Evolutionary conservation across 2,888 invertebrate species (phyloP).

Genomic region (Gasteruption jaculator): DNA sequence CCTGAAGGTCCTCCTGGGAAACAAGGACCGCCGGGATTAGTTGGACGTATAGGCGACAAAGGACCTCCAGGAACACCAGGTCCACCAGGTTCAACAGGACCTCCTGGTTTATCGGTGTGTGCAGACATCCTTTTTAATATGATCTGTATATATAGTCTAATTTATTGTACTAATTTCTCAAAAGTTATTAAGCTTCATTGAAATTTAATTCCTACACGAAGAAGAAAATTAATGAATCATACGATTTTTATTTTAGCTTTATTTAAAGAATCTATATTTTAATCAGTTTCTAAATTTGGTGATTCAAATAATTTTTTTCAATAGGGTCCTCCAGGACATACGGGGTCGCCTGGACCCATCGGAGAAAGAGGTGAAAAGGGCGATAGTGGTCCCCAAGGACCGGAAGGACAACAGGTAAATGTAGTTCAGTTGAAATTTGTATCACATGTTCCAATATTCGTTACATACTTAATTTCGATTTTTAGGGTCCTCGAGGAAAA

Average conservation of each 20-base stretch:
- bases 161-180: background rate
- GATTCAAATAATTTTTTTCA: constrained; percentile 9
- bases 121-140: background rate
- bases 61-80: constrained; percentile 68
- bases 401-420: constrained; percentile 63
- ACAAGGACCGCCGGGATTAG: constrained; percentile 66
- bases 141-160: background rate
- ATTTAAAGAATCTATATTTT: constrained; percentile 8
- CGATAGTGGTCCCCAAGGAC: constrained; percentile 70
- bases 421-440: background rate
- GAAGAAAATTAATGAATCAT: background rate
- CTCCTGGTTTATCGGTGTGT: constrained; percentile 66
- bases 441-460: background rate
- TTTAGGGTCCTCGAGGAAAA: constrained; percentile 70
- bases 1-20: constrained; percentile 64
- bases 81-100: constrained; percentile 61
- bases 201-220: constrained; percentile 1
- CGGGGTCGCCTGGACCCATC: constrained; percentile 64
- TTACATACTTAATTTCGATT: constrained; percentile 2
- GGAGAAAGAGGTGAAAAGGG: constrained; percentile 72
- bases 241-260: background rate
- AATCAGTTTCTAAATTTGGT: too few species aligned
- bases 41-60: constrained; percentile 73
- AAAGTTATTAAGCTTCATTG: background rate
- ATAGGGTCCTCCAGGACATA: constrained; percentile 65